Evolutionary conservation across 2,113 vertebrate species (phyloP).

Genomic region (Australoheros scitulus): DNA sequence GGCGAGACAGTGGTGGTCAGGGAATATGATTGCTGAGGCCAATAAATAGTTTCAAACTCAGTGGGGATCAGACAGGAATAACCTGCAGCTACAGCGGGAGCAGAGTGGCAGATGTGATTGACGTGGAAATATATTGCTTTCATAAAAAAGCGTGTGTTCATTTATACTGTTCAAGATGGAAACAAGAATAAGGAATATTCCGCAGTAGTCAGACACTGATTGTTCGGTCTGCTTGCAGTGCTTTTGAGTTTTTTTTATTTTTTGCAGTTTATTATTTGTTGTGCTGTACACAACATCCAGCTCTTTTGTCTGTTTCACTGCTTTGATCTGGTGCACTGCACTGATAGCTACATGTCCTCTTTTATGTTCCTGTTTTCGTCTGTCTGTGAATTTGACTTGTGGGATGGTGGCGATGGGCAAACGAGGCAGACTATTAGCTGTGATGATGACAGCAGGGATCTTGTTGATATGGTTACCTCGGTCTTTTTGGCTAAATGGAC

Average conservation of each 20-base stretch:
- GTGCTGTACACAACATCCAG: not conserved
- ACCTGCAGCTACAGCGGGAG: slow-evolving; percentile 23
- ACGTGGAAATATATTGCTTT: slow-evolving; percentile 49
- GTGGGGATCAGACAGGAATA: slow-evolving; percentile 42
- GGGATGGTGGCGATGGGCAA: slow-evolving; percentile 19
- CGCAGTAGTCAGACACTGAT: not conserved
- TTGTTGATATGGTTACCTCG: slow-evolving; percentile 51
- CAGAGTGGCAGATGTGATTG: slow-evolving; percentile 24
- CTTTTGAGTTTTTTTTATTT: not conserved
- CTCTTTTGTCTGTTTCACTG: not conserved
- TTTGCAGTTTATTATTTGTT: not conserved
- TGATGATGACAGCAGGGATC: slow-evolving; percentile 9
- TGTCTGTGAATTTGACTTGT: not conserved
- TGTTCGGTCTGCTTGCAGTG: not conserved
- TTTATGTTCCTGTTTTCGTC: not conserved
- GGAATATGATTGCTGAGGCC: slow-evolving; percentile 39
- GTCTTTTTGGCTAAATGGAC: slow-evolving; percentile 15
- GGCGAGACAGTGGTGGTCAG: slow-evolving; percentile 18
- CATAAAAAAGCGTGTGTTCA: slow-evolving; percentile 31
- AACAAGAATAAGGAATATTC: not conserved
- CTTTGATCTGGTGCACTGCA: not conserved
- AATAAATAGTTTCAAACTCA: slow-evolving; percentile 42
- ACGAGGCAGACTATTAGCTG: slow-evolving; percentile 1
- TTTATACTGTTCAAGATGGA: slow-evolving; percentile 1
- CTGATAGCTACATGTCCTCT: not conserved